Percentiles rank a stretch among this genome's conserved stretches.
Conservation (phyloP, 2,888 invertebrate genomes). For the Andrena dorsata region DNA sequence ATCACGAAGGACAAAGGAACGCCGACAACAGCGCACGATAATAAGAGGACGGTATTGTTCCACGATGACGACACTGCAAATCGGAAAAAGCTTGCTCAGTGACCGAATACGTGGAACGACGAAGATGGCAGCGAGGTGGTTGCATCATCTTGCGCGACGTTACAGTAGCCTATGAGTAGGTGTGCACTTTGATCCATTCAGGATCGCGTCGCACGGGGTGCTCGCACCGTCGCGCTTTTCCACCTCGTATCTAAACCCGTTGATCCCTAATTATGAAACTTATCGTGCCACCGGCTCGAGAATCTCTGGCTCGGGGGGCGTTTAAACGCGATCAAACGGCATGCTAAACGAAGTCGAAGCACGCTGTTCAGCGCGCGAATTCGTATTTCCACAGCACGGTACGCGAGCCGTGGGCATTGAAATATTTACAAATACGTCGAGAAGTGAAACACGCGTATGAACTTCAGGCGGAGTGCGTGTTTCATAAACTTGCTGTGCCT, state of each 20-base stretch:
- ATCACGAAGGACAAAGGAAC: too few species aligned
- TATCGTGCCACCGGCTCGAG: neutral
- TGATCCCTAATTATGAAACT: constrained; percentile 6
- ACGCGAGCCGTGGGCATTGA: too few species aligned
- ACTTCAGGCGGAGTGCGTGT: too few species aligned
- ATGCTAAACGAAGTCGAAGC: too few species aligned
- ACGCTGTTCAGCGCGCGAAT: too few species aligned
- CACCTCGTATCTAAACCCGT: neutral
- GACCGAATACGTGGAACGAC: neutral
- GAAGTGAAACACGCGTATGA: too few species aligned
- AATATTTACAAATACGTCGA: too few species aligned
- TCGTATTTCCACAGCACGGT: too few species aligned
- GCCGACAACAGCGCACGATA: too few species aligned
- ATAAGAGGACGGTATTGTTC: too few species aligned
- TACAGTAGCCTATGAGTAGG: neutral
- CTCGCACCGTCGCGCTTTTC: neutral
- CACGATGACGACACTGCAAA: constrained; percentile 1
- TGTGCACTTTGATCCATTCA: constrained; percentile 25
- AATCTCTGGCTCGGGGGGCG: neutral
- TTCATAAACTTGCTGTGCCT: too few species aligned
- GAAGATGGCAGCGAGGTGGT: neutral
- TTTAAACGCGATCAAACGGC: too few species aligned
- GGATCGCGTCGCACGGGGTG: neutral
- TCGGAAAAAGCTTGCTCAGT: constrained; percentile 9
- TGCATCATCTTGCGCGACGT: constrained; percentile 34